Evolutionary conservation across 2,113 vertebrate species (phyloP).

Genomic region (Carlito syrichta): DNA sequence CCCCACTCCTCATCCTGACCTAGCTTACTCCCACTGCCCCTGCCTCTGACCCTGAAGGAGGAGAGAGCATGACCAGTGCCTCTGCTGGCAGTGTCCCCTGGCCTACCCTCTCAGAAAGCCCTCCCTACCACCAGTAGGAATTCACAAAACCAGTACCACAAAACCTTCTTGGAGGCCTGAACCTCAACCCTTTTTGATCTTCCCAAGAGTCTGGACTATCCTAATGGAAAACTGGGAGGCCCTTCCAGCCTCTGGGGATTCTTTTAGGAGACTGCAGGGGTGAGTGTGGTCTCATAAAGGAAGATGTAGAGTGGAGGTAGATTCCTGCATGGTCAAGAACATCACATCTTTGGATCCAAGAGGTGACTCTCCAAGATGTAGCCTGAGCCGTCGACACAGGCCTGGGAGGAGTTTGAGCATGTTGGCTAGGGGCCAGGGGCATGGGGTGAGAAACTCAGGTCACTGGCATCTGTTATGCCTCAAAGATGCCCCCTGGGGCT

Average conservation of each 20-base stretch:
- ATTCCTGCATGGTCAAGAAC: neutral
- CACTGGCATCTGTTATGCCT: neutral
- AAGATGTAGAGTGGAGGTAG: rapidly evolving
- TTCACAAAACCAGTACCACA: neutral
- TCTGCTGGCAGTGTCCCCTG: neutral
- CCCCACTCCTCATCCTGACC: neutral
- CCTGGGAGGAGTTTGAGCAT: neutral
- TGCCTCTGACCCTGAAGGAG: neutral
- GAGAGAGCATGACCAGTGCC: neutral
- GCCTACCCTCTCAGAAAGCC: neutral
- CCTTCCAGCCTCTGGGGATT: neutral
- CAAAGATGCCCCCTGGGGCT: neutral
- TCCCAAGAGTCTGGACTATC: neutral
- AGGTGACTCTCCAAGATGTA: neutral
- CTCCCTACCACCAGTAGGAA: neutral
- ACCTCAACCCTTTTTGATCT: neutral
- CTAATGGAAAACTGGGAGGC: rapidly evolving
- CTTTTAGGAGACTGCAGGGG: neutral
- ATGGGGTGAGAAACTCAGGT: neutral
- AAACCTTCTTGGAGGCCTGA: neutral
- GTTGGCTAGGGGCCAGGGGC: neutral
- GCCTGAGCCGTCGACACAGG: neutral
- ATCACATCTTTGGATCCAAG: neutral
- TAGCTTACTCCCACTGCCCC: neutral
- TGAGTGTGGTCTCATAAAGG: neutral